phyloP scores from a whole-genome alignment of 1,140 invertebrate genomes.

The Lucilia cuprina region DNA sequence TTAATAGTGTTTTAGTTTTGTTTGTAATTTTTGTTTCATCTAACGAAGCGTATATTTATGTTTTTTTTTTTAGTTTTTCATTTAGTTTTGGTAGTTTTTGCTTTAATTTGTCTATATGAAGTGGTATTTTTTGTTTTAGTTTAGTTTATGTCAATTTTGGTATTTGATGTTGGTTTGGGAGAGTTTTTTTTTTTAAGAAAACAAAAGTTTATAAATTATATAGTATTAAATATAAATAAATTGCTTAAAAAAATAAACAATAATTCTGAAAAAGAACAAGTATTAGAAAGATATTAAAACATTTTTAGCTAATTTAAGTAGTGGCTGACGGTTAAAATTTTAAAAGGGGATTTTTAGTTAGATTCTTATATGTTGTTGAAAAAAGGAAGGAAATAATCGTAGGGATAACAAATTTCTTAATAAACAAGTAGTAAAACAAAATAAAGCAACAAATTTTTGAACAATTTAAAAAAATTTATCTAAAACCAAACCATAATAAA shows the following conservation, averaged over 20 bases:
- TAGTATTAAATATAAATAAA: slow-evolving; percentile 6
- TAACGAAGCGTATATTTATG: not conserved
- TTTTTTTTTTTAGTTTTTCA: not conserved
- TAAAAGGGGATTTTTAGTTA: too few relatives aligned
- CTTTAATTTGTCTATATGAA: not conserved
- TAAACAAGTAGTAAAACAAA: too few relatives aligned
- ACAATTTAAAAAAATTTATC: too few relatives aligned
- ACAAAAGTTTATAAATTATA: not conserved
- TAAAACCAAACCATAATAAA: too few relatives aligned
- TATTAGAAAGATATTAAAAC: not conserved
- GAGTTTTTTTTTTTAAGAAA: not conserved
- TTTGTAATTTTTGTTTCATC: not conserved
- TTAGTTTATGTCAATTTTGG: not conserved
- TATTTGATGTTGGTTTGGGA: not conserved
- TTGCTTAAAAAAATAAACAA: slow-evolving; percentile 23
- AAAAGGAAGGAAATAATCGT: too few relatives aligned
- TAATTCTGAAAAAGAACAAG: not conserved
- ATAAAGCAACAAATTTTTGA: too few relatives aligned
- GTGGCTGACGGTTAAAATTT: not conserved
- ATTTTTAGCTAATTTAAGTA: too few relatives aligned
- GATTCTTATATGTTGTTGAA: too few relatives aligned
- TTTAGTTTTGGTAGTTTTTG: not conserved
- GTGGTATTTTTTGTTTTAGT: not conserved
- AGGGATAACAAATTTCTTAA: too few relatives aligned
- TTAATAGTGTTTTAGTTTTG: not conserved